Conservation (phyloP, 1,140 invertebrate genomes). For the Cecropterus lyciades region DNA sequence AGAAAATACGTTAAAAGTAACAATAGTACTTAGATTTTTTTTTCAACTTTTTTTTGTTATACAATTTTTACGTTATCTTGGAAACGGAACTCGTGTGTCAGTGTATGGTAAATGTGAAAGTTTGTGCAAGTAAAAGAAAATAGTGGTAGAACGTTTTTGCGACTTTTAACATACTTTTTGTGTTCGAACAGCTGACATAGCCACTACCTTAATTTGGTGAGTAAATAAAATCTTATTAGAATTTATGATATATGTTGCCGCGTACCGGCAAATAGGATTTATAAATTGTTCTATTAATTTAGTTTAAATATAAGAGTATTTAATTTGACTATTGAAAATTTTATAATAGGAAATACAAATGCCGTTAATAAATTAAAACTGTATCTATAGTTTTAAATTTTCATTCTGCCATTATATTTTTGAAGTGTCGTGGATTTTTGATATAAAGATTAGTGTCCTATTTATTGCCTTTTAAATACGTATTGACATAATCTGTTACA, state of each 20-base stretch:
- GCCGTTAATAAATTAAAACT: no score
- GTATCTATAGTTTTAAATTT: no score
- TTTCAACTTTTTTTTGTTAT: conserved; percentile 4
- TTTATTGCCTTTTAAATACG: no score
- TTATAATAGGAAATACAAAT: no score
- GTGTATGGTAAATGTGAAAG: conserved; percentile 63
- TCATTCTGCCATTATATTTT: no score
- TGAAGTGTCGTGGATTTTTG: no score
- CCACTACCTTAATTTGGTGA: conserved; percentile 30
- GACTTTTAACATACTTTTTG: conserved; percentile 50
- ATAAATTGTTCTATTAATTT: not conserved
- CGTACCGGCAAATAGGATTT: no score
- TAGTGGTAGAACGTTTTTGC: conserved; percentile 48
- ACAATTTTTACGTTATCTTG: conserved; percentile 23
- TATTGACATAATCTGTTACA: no score
- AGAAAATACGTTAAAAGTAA: not conserved
- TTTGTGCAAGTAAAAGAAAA: conserved; percentile 57
- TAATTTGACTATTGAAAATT: no score
- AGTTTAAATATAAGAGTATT: not conserved
- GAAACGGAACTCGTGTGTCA: conserved; percentile 52
- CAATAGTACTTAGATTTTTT: not conserved
- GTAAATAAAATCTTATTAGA: conserved; percentile 9
- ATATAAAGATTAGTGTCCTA: no score
- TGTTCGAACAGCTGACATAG: conserved; percentile 45
- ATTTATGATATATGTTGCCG: not conserved